Conservation (phyloP, 2,797 vertebrate species). For the Gobio occitaniae region DNA sequence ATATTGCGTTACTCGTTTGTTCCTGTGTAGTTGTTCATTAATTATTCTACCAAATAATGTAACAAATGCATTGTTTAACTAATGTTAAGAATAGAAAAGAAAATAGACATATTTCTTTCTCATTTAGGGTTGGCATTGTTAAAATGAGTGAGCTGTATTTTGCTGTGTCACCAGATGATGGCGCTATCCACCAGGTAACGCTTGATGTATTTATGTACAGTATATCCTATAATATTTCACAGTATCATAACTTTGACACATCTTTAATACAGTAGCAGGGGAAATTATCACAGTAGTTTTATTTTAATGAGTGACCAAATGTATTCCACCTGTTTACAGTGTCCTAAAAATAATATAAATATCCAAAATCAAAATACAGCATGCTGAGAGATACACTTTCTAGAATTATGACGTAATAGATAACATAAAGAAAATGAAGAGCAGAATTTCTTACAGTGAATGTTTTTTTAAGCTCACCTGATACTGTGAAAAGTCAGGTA, state of each 20-base stretch:
- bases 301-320: neutral
- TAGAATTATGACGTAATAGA: neutral
- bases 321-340: neutral
- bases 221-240: neutral
- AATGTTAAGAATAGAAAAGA: too few relatives aligned
- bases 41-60: too few relatives aligned
- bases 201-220: too few relatives aligned
- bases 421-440: neutral
- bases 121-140: neutral
- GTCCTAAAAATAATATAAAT: neutral
- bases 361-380: neutral
- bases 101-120: too few relatives aligned
- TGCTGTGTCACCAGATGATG: conserved; percentile 4
- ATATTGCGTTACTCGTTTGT: too few relatives aligned
- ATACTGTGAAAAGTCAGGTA: neutral
- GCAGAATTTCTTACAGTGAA: neutral
- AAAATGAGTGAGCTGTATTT: neutral
- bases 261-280: neutral
- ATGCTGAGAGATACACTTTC: neutral
- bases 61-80: too few relatives aligned
- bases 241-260: neutral
- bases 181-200: neutral
- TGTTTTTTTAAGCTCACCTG: too few relatives aligned
- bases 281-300: neutral
- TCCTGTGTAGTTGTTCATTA: too few relatives aligned